A percentile compares a stretch with the other conserved stretches of the same genome.
Evolutionary conservation across 1,140 invertebrate species (phyloP).

Genomic region (Drosophila azteca): DNA sequence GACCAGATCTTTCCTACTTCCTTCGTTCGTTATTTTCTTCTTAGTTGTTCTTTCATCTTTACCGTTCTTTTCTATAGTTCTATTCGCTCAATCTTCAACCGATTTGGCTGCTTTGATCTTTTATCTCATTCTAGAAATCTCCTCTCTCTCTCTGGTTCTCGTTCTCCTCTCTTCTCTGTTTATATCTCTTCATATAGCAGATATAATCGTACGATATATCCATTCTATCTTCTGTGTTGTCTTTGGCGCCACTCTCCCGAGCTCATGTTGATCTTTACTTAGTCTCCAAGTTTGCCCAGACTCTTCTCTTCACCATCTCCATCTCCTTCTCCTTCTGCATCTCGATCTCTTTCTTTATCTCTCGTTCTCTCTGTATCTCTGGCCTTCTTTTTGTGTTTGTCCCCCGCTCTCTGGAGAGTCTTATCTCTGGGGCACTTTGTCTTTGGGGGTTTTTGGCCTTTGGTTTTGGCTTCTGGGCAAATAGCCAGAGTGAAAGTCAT

Average conservation of each 20-base stretch:
- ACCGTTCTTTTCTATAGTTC: background rate
- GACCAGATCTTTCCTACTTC: too few relatives aligned
- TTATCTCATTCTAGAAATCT: background rate
- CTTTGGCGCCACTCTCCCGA: conserved; percentile 31
- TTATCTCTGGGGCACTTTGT: background rate
- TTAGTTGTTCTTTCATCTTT: conserved; percentile 3
- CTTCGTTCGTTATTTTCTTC: too few relatives aligned
- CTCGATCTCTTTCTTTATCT: too few relatives aligned
- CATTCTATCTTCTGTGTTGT: background rate
- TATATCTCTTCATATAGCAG: background rate
- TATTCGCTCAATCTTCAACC: too few relatives aligned
- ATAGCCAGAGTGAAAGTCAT: conserved; percentile 34
- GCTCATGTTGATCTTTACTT: conserved; percentile 45
- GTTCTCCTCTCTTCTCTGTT: background rate
- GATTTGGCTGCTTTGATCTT: conserved; percentile 25
- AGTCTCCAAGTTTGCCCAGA: conserved; percentile 25
- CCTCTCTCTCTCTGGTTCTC: background rate
- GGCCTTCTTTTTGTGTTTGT: conserved; percentile 17
- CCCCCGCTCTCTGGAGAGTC: background rate
- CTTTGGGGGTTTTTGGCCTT: background rate
- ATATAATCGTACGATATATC: background rate
- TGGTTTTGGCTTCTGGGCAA: background rate
- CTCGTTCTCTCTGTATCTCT: too few relatives aligned
- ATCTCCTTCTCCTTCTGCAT: too few relatives aligned
- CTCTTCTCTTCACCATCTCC: too few relatives aligned